Base-by-base conservation (phyloP, 2,797 vertebrate genomes). In the Acrossocheilus fasciatus region DNA sequence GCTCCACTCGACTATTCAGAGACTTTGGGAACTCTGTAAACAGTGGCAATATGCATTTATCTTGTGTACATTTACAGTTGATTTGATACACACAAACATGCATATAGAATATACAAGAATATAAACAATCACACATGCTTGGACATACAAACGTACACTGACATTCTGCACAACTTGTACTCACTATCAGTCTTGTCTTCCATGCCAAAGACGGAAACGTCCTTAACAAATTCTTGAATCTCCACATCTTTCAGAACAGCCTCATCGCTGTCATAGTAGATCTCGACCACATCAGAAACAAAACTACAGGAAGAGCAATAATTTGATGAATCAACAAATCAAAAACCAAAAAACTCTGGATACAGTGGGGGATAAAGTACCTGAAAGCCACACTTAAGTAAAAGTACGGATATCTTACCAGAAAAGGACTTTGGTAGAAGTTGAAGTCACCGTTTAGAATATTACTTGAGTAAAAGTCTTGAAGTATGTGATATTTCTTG, bases 161-260 rank as follows among this genome's bases (percentile, higher is more conserved):
- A 70, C 10, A 70, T 70, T 41, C 14, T 66, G 57, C 3, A 4
- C 18, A 39, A 20, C 57, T 92, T 90, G 91, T 99, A 98, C 98
- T 83, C 97, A 97, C 74, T 94, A 91, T 98, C 97, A 57, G 93
- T 92, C 76, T 97, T 96, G 81, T 97, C 50, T 54, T 96, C 96
- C 6, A 99, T 96, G 36, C 98, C 98, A 0, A 97, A 98, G 92
- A 96, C 92, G 0, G 96, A 97, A 26, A 97, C 94, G 0, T 99
- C 98, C 88, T 97, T 98, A 87, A 97, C 88, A 2, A 98, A 99
- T 79, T 96, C 97, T 91, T 99, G 98, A 78, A 99, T 95, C 88
- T 99, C 98, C 84, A 92, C 92, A 34, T 99, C 98, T 47, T 91
- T 93, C 90, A 90, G 93, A 84, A 99, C 92, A 11, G 83, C 92